phyloP scores from a whole-genome alignment of 2,797 vertebrate genomes.

The Meriones psammophilus region DNA sequence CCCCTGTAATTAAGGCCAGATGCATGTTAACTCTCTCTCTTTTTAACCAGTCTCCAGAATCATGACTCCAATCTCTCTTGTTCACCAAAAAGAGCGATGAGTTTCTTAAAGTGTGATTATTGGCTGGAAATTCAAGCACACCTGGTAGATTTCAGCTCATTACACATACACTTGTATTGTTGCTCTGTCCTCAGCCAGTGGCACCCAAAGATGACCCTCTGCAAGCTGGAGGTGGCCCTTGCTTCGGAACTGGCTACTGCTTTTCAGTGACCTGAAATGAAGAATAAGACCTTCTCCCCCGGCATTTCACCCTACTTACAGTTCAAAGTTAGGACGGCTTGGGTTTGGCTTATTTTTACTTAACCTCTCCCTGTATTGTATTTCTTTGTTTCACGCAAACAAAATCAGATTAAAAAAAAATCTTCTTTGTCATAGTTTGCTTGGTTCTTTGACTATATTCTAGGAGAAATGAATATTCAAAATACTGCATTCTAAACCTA shows the following conservation, averaged over 20 bases:
- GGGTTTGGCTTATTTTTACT: not conserved
- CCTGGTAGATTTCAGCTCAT: not conserved
- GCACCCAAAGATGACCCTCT: not conserved
- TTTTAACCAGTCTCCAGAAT: conserved; percentile 65
- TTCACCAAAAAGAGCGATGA: conserved; percentile 43
- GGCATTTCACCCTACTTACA: not conserved
- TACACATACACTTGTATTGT: not conserved
- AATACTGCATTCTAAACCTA: conserved; percentile 25
- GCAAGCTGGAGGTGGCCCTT: not conserved
- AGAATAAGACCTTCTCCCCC: not conserved
- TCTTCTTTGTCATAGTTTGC: not conserved
- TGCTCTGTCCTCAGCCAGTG: not conserved
- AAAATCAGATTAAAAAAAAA: not conserved
- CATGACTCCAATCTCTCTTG: conserved; percentile 9
- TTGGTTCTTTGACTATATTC: conserved; percentile 12
- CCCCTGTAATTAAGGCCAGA: conserved; percentile 56
- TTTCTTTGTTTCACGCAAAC: not conserved
- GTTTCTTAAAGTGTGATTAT: conserved; percentile 52
- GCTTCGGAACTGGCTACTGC: not conserved
- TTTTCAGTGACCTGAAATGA: not conserved
- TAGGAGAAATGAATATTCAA: conserved; percentile 21
- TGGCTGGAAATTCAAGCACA: conserved; percentile 23
- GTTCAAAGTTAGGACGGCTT: not conserved
- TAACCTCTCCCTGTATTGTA: not conserved
- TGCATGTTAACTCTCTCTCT: not conserved